These are phyloP conservation scores for Panthera leo DNA, from an alignment of 2,113 vertebrate genomes.

Conservation along the genomic window DNA sequence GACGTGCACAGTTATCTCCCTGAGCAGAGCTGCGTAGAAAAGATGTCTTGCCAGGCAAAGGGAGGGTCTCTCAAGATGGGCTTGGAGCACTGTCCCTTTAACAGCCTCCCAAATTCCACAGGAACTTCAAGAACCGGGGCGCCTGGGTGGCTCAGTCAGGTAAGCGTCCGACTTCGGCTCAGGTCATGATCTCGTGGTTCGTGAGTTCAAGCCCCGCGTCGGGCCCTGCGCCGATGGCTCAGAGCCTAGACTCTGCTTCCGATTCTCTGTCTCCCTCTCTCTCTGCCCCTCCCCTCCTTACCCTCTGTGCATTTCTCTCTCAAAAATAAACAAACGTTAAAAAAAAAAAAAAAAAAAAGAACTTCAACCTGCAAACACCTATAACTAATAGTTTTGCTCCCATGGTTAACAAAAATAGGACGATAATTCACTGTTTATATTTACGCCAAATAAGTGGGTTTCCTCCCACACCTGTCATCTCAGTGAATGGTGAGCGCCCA, in stretches of 20 bases:
- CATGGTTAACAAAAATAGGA: neutral
- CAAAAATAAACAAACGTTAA: too few species aligned
- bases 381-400: neutral
- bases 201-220: too few species aligned
- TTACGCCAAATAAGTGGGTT: neutral
- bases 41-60: neutral
- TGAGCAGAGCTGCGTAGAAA: neutral
- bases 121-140: neutral
- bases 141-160: too few species aligned
- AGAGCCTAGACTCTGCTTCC: too few species aligned
- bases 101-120: neutral
- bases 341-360: neutral
- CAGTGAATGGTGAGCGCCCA: neutral
- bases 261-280: too few species aligned
- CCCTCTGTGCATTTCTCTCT: too few species aligned
- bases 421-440: neutral
- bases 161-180: too few species aligned
- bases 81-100: neutral
- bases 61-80: neutral
- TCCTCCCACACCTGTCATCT: neutral
- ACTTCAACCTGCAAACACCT: neutral
- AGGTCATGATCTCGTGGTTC: too few species aligned
- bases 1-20: neutral
- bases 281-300: too few species aligned
- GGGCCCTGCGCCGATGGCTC: too few species aligned